Base-by-base conservation (phyloP, 2,888 invertebrate genomes). In the Morpho achilles region DNA sequence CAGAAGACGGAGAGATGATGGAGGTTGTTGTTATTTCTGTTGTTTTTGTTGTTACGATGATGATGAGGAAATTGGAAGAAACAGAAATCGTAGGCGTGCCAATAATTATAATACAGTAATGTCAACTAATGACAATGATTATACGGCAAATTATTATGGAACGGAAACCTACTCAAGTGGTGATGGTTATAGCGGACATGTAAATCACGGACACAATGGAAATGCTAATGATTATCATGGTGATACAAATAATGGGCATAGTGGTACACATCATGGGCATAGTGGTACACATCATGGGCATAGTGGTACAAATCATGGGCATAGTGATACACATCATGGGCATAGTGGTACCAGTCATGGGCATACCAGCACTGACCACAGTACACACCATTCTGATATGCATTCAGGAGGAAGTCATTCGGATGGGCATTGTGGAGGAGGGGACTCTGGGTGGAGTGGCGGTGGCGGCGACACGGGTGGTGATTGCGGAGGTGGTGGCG, bases 11-110 rank as follows among this genome's bases (percentile, higher is more conserved):
- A 32, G 32, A 32, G 46, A 46, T 3, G 23, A 53, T n/a, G 41
- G 22, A 7, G 16, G 46, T 16, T 53, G 53, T 46, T 53, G 53
- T 39, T 53, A 46, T 9, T 44, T 53, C 16, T 53, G 46, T 16
- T 53, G 53, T 7, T 47, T 40, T 46, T 39, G 53, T 7, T 53
- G 53, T 39, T 53, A 40, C 16, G 22, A 40, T n/a, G 46, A 53
- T 46, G 22, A 53, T 16, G 46, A 22, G 46, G 10, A 46, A 9
- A 46, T 40, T n/a, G 22, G 53, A 32, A n/a, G 44, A 9, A 32
- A 32, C 32, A 52, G 10, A 41, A 40, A 32, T 9, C 46, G 39
- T 22, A 53, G 46, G 8, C n/a, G 40, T 47, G 22, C 22, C 6
- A 7, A 8, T 10, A 47, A 46, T 9, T 43, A 9, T 43, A 43